A percentile compares a stretch with the other conserved stretches of the same genome.
Conservation (phyloP, 2,113 vertebrate genomes). For the Epinephelus moara region DNA sequence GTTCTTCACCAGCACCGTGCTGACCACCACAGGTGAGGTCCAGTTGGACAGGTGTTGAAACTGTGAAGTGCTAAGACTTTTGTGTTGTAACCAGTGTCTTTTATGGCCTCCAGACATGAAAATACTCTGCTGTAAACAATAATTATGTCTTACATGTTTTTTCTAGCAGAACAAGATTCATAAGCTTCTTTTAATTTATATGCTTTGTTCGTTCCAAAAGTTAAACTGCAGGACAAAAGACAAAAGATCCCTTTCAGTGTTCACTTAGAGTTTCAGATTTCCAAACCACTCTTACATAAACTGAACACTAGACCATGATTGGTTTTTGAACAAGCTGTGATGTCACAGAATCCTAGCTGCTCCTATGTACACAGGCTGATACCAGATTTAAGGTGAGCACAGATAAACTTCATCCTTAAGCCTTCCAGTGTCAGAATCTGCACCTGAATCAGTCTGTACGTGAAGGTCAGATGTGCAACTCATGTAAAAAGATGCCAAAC, state of each 20-base stretch:
- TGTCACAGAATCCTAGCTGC: not conserved
- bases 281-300: too few relatives aligned
- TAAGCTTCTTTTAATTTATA: not conserved
- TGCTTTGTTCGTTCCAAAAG: too few relatives aligned
- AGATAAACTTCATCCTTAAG: too few relatives aligned
- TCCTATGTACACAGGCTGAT: too few relatives aligned
- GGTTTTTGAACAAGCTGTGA: not conserved
- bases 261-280: too few relatives aligned
- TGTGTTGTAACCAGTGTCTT: not conserved
- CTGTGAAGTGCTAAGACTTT: not conserved
- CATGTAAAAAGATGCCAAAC: too few relatives aligned
- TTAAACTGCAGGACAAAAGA: too few relatives aligned
- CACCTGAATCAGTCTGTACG: too few relatives aligned
- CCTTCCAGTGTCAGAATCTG: too few relatives aligned
- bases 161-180: not conserved
- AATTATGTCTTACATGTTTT: not conserved
- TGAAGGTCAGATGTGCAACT: too few relatives aligned
- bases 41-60: too few relatives aligned
- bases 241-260: too few relatives aligned
- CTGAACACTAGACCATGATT: not conserved
- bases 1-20: slow-evolving; percentile 97
- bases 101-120: not conserved
- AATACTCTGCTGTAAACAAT: not conserved
- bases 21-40: slow-evolving; percentile 93
- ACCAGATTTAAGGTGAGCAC: not conserved